Percentiles rank a stretch among this genome's conserved stretches.
Evolutionary conservation across 1,140 invertebrate genomes (phyloP).

Genomic region (Pygmarrhopalites habei): DNA sequence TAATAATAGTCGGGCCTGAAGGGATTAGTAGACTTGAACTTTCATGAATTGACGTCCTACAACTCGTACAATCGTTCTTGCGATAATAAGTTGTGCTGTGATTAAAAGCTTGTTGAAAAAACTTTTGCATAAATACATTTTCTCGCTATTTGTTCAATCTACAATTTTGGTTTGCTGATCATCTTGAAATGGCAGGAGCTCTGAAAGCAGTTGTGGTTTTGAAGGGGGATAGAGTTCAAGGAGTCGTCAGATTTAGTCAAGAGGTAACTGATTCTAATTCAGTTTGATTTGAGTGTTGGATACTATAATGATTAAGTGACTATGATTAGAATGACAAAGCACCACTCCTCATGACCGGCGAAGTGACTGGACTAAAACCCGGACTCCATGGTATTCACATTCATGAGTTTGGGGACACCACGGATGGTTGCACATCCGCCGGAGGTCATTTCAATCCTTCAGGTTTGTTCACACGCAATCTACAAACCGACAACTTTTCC

Average conservation of each 20-base stretch:
- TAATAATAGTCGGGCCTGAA: no score
- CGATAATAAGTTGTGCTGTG: no score
- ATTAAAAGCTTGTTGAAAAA: no score
- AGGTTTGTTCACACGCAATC: no score
- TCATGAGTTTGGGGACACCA: slow-evolving; percentile 94
- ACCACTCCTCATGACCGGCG: slow-evolving; percentile 60
- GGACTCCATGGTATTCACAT: slow-evolving; percentile 90
- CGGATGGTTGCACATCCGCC: slow-evolving; percentile 89
- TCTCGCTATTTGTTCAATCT: no score
- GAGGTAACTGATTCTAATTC: slow-evolving; percentile 49
- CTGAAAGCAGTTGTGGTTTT: slow-evolving; percentile 76
- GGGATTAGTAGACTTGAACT: no score
- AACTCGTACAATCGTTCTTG: no score
- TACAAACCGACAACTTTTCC: no score
- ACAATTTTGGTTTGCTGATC: no score
- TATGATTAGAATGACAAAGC: slow-evolving; percentile 40
- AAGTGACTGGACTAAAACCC: slow-evolving; percentile 59
- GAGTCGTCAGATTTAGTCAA: slow-evolving; percentile 71
- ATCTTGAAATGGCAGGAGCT: no score
- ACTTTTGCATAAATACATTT: no score
- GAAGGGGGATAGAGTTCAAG: slow-evolving; percentile 67
- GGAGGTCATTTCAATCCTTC: slow-evolving; percentile 93
- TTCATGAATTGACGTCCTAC: no score
- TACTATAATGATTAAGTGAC: neutral
- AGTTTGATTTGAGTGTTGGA: neutral